A percentile compares a stretch with the other conserved stretches of the same genome.
Evolutionary conservation across 1,140 invertebrate genomes (phyloP).

Genomic region (Drosophila quadrilineata): DNA sequence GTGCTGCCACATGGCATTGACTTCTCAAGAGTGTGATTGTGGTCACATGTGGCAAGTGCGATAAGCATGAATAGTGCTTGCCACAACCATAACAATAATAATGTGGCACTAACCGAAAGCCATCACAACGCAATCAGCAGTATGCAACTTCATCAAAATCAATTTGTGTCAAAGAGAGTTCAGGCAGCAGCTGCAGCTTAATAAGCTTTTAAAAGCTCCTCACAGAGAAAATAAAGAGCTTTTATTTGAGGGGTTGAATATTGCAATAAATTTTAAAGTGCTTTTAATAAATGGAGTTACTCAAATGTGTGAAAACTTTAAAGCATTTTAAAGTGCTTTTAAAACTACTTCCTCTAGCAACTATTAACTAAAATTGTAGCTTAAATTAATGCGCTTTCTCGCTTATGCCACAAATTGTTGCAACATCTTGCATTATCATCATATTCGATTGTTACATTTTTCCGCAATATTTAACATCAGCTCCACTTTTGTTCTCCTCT

Average conservation of each 20-base stretch:
- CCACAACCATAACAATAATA: background rate
- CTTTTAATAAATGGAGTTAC: too few species aligned
- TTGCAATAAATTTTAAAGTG: background rate
- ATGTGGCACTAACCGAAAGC: slow-evolving; percentile 14
- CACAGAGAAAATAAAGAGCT: too few species aligned
- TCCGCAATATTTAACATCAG: slow-evolving; percentile 62
- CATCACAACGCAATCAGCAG: too few species aligned
- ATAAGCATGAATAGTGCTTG: slow-evolving; percentile 4
- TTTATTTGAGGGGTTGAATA: background rate
- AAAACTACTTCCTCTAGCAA: too few species aligned
- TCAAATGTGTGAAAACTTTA: too few species aligned
- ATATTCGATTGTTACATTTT: slow-evolving; percentile 35
- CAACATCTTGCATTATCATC: too few species aligned
- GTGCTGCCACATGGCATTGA: slow-evolving; percentile 21
- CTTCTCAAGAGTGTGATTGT: slow-evolving; percentile 23
- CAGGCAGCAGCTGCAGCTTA: too few species aligned
- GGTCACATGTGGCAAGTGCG: slow-evolving; percentile 22
- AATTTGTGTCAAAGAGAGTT: too few species aligned
- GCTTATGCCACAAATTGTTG: background rate
- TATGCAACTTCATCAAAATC: too few species aligned
- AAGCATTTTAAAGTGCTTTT: too few species aligned
- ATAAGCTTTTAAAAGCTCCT: too few species aligned
- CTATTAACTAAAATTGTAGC: too few species aligned
- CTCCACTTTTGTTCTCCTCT: slow-evolving; percentile 21
- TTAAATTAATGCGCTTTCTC: background rate